Evolutionary conservation across 2,797 vertebrate species (phyloP), one percentile per base, ranked within the genome.

Genomic region (Pseudomugil tenellus): DNA sequence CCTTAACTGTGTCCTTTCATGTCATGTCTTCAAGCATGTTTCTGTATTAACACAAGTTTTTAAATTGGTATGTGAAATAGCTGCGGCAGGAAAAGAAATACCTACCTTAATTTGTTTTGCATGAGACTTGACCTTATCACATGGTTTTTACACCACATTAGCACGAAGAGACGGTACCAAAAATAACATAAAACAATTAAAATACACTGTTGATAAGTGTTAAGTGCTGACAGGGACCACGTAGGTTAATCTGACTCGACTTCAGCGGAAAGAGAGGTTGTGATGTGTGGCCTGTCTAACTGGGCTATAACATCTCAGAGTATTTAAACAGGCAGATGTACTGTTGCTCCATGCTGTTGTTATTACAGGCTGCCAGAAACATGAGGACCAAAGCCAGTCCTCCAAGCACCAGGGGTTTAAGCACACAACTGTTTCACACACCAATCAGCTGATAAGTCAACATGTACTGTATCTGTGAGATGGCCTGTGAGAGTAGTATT

Each of bases 351-450:
- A 62, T 65, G 68, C 70, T 77, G 69, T 69, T 70, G 37, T 64
- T 46, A 57, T 34, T 17, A 52, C 63, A 74, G 54, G 69, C 82
- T 85, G 81, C 83, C 84, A 86, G 66, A 85, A 79, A 75, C 72
- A 69, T 74, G 81, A 79, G 76, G 84, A 82, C 76, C 77, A 76
- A 83, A 74, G 68, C 73, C 68, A 31, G 26, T 61, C 72, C 78
- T 84, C 70, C 70, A 70, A 80, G 74, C 67, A 70, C 58, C 73
- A 72, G 69, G 73, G 80, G 67, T 78, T 71, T 58, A 90, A 85
- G 86, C 91, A 84, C 87, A 91, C 83, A 80, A 72, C 84, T 74
- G 75, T 88, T 86, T 85, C 80, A 81, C 81, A 79, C 60, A 81
- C 79, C 77, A 79, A 70, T 74, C 70, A 61, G 81, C 61, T 69